Evolutionary conservation across 2,888 invertebrate genomes (phyloP), one percentile per base, ranked within the genome.

Genomic region (Sinhomidia bicolor): DNA sequence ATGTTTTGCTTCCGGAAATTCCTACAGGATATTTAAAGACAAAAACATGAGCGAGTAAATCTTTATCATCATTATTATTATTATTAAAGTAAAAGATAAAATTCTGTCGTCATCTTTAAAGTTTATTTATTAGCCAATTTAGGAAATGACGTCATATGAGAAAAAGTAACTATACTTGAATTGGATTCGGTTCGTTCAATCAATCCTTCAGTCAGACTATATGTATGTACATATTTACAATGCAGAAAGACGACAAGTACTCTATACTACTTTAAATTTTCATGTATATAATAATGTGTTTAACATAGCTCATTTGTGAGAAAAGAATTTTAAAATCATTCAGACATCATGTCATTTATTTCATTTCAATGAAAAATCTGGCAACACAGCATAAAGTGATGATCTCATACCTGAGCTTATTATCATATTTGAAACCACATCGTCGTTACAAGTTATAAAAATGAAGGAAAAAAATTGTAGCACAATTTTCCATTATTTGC

Each of bases 381-480:
- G 60, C 79, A 60, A 68, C 32, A 29, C 9, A 65, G 26, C 44
- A 17, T 41, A 65, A n/a, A 62, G 26, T 44, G 86, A 86, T 86
- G 86, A 86, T 80, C 86, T 86, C 86, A 86, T 86, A 71, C 29
- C 54, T 85, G 36, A 47, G 14, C 68, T 85, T 54, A 86, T 86
- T 80, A 80, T 79, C 85, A 85, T 85, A 85, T 78, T 79, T 78
- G 62, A 65, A 85, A 78, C 74, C 60, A 62, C 26, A 44, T 29
- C 26, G 26, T 51, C n/a, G 20, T 78, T 51, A 78, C 54, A 26
- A 54, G 32, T 47, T 76, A 76, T 76, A 36, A 29, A 57, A 12
- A 79, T 20, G 76, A 10, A 36, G 3, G 23, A 51, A 57, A 84
- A 83, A 83, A 83, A 51, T 26, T 71, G 32, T 51, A 71, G 20